A percentile compares a stretch with the other conserved stretches of the same genome.
Conservation (phyloP, 2,888 invertebrate genomes). For the Drosophila yooni region DNA sequence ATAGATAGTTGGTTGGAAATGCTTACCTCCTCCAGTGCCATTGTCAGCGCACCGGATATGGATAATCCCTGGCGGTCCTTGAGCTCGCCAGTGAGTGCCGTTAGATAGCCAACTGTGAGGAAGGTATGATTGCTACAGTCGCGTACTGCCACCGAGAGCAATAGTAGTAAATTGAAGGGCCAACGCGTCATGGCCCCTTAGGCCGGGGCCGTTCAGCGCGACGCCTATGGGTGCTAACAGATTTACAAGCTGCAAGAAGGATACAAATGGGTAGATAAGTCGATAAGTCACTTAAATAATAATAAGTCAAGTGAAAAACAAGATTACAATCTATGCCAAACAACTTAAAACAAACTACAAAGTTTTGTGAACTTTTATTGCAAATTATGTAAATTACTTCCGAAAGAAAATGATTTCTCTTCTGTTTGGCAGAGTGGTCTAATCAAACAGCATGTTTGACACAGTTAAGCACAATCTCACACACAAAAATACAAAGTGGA, state of each 20-base stretch:
- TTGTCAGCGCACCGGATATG: conserved; percentile 95
- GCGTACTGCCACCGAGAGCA: conserved; percentile 88
- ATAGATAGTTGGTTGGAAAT: background rate
- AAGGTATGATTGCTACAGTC: conserved; percentile 85
- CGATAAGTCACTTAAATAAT: background rate
- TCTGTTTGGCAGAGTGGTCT: conserved; percentile 4
- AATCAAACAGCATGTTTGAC: conserved; percentile 48
- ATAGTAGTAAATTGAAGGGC: conserved; percentile 87
- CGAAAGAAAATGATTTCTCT: background rate
- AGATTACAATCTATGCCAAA: too few relatives aligned
- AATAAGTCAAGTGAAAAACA: background rate
- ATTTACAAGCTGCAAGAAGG: conserved; percentile 83
- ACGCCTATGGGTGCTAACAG: conserved; percentile 85
- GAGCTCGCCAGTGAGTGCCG: conserved; percentile 91
- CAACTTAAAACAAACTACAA: too few relatives aligned
- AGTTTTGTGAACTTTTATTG: background rate
- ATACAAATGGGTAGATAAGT: background rate
- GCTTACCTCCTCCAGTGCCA: conserved; percentile 93
- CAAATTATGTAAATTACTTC: background rate
- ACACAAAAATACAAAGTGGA: background rate
- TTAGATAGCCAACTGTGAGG: conserved; percentile 94
- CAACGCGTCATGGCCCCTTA: conserved; percentile 86
- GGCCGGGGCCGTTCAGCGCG: conserved; percentile 88
- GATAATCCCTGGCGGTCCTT: conserved; percentile 93
- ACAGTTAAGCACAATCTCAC: conserved; percentile 36